Evolutionary conservation across 2,113 vertebrate genomes (phyloP).

Genomic region (Spermophilus dauricus): DNA sequence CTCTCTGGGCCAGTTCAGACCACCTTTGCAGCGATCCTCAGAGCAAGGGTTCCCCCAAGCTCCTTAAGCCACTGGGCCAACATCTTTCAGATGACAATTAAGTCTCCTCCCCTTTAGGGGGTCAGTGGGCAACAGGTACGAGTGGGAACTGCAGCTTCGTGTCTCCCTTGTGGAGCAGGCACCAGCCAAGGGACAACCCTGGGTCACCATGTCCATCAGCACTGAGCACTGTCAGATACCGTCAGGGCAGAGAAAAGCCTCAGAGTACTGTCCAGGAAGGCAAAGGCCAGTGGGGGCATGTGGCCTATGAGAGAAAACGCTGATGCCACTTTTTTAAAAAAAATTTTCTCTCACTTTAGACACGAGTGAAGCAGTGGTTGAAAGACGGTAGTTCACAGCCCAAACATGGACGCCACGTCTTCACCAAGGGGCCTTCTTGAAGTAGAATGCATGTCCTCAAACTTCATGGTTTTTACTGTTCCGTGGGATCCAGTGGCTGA

Average conservation of each 20-base stretch:
- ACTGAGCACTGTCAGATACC: neutral
- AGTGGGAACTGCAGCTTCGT: neutral
- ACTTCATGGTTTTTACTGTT: neutral
- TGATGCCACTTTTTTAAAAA: neutral
- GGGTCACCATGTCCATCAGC: neutral
- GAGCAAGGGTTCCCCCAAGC: neutral
- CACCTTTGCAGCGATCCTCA: neutral
- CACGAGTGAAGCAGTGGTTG: neutral
- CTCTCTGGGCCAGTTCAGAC: neutral
- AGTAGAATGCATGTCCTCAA: neutral
- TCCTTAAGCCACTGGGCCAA: constrained; percentile 58
- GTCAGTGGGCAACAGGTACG: neutral
- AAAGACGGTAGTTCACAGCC: neutral
- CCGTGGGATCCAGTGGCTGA: neutral
- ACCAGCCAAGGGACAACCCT: neutral
- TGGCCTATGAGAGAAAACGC: neutral
- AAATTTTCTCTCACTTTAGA: neutral
- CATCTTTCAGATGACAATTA: constrained; percentile 58
- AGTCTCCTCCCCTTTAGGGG: neutral
- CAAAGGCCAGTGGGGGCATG: neutral
- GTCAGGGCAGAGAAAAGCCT: neutral
- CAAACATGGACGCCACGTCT: neutral
- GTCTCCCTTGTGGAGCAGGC: neutral
- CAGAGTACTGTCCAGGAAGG: neutral
- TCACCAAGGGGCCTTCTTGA: neutral